Evolutionary conservation across 1,140 invertebrate species (phyloP).

Genomic region (Anoplophora glabripennis): DNA sequence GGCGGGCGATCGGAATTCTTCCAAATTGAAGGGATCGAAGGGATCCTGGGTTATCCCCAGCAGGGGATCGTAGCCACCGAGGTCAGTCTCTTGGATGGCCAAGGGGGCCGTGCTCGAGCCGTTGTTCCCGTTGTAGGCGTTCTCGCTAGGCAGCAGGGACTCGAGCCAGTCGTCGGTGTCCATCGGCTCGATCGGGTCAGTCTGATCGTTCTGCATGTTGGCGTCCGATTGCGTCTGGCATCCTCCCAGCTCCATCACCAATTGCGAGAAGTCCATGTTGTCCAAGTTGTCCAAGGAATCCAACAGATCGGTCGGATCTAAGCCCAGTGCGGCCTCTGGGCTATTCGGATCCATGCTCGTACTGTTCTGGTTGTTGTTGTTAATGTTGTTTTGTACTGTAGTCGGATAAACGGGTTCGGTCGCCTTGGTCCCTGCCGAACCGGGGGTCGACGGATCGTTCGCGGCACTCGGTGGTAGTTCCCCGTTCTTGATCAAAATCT

Average conservation of each 20-base stretch:
- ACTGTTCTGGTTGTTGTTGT: constrained; percentile 46
- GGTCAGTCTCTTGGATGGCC: constrained; percentile 45
- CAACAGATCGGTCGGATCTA: constrained; percentile 46
- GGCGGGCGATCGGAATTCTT: constrained; percentile 61
- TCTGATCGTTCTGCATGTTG: constrained; percentile 25
- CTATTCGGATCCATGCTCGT: constrained; percentile 49
- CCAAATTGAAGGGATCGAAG: constrained; percentile 69
- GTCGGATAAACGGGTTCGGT: constrained; percentile 42
- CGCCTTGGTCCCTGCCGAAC: constrained; percentile 49
- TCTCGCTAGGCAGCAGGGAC: constrained; percentile 56
- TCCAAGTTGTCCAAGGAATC: constrained; percentile 55
- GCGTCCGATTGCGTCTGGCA: constrained; percentile 24
- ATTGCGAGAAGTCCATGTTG: constrained; percentile 57
- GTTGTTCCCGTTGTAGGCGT: constrained; percentile 24
- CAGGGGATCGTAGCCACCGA: constrained; percentile 60
- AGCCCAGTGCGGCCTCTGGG: constrained; percentile 48
- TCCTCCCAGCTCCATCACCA: constrained; percentile 53
- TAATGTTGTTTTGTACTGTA: constrained; percentile 39
- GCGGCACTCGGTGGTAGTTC: constrained; percentile 86
- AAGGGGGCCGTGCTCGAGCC: constrained; percentile 35
- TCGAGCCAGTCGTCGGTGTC: constrained; percentile 76
- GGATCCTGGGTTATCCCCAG: constrained; percentile 62
- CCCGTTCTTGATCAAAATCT: constrained; percentile 91
- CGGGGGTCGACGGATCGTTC: constrained; percentile 71
- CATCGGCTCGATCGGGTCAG: constrained; percentile 52